Evolutionary conservation across 37 sponge, comb jelly and placozoan species (phyloP).

Genomic region (Spongilla lacustris): DNA sequence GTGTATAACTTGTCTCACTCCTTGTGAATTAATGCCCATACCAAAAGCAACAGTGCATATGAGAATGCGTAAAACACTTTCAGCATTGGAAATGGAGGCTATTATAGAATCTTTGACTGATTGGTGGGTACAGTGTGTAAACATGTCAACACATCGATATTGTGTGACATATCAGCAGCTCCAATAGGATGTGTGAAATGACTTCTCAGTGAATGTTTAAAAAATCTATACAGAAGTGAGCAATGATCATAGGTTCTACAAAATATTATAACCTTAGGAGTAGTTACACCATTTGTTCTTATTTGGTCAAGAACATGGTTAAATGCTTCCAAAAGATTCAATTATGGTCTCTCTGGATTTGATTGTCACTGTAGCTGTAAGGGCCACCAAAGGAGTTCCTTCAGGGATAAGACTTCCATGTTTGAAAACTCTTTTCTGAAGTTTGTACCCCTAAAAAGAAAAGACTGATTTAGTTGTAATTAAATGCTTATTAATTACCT

Average conservation of each 20-base stretch:
- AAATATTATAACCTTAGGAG: constrained; percentile 9
- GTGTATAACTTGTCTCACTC: constrained; percentile 15
- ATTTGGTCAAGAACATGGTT: background rate
- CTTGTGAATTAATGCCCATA: constrained; percentile 17
- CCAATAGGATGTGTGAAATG: constrained; percentile 16
- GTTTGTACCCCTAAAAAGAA: constrained; percentile 17
- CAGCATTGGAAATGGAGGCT: background rate
- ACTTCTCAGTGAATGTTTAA: background rate
- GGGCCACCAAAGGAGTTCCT: constrained; percentile 23
- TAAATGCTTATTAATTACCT: background rate
- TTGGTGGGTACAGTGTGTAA: constrained; percentile 4
- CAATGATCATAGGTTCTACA: constrained; percentile 17
- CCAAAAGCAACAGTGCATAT: constrained; percentile 41
- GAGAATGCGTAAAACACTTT: constrained; percentile 2
- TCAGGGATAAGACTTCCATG: constrained; percentile 28
- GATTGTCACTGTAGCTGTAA: constrained; percentile 33
- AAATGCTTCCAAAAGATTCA: background rate
- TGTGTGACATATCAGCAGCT: constrained; percentile 16
- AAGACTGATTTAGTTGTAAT: background rate
- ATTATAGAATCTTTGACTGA: constrained; percentile 12
- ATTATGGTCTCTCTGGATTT: background rate
- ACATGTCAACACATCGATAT: constrained; percentile 38
- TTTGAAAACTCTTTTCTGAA: constrained; percentile 32
- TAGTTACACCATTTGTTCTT: background rate
- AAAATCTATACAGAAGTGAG: constrained; percentile 2